Evolutionary conservation across 2,113 vertebrate genomes (phyloP).

Genomic region (Clarias batrachus): DNA sequence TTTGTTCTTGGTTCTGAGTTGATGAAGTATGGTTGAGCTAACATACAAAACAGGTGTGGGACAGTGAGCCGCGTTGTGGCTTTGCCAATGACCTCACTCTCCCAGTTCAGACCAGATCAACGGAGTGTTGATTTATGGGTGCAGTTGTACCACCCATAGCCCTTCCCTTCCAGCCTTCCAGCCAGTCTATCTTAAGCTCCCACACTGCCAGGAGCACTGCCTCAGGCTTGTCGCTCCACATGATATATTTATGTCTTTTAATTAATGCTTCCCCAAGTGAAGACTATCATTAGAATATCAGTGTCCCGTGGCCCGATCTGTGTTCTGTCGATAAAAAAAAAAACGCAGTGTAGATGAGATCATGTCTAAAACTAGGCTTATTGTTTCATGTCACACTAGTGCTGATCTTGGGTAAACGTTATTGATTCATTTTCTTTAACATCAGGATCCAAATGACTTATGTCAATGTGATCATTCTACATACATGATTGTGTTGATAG

Average conservation of each 20-base stretch:
- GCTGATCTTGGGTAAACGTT: background rate
- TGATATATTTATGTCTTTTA: slow-evolving; percentile 21
- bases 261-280: slow-evolving; percentile 21
- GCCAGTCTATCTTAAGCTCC: slow-evolving; percentile 30
- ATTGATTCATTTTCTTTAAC: background rate
- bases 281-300: slow-evolving; percentile 20
- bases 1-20: background rate
- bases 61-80: slow-evolving; percentile 11
- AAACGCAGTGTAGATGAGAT: background rate
- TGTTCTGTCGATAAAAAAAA: background rate
- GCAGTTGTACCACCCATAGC: slow-evolving; percentile 21
- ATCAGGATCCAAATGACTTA: background rate
- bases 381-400: background rate
- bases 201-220: background rate
- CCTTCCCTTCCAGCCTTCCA: background rate
- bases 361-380: background rate
- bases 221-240: background rate
- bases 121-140: slow-evolving; percentile 39
- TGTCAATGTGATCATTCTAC: background rate
- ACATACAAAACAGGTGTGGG: slow-evolving; percentile 39
- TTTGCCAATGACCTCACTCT: slow-evolving; percentile 38
- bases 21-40: background rate
- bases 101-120: slow-evolving; percentile 22
- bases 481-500: background rate
- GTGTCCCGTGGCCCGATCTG: background rate